Base-by-base conservation (phyloP, 2,888 invertebrate species). In the Theretra japonica region DNA sequence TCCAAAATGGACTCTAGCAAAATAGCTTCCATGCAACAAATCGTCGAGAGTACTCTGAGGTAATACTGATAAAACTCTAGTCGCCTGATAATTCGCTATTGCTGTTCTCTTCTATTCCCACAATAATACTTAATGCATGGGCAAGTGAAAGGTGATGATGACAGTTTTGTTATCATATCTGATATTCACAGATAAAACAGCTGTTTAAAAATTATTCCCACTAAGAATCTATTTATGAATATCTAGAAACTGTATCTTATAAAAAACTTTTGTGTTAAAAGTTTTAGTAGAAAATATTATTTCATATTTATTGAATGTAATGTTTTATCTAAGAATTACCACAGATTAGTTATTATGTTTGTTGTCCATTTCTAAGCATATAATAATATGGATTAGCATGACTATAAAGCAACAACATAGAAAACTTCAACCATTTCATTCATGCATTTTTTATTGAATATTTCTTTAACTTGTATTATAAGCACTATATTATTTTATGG, bases 31-130 rank as follows among this genome's bases (percentile, higher is more conserved):
- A 95, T 96, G 92, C 95, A 96, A 80, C 95, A 95, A 86, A 95
- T 96, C 86, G 95, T 96, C 79, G 96, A 96, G 86, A 96, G 95
- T 86, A 95, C 95, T 83, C 94, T 96, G 84, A 96, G 96, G 96
- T 96, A 93, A 82, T 73, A 74, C 60, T 48, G 23, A 62, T 71
- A 56, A 33, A 59, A 21, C 48, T 28, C 21, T 53, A 60, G 28
- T 59, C 60, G 53, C 28, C 68, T 50, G 41, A 25, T 65, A 41
- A 65, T 71, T 62, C 33, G 19, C 70, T 50, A 33, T 56, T 60
- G 33, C 59, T 62, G 59, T 53, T 53, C 56, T 4, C 30, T 30
- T 33, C 53, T 50, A 28, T 65, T 62, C 33, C 23, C 56, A 41
- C 30, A 30, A 65, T 71, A 56, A 53, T 56, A 71, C 50, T 73